A percentile compares a stretch with the other conserved stretches of the same genome.
Conservation (phyloP, 1,140 invertebrate genomes). For the Hetaerina americana region DNA sequence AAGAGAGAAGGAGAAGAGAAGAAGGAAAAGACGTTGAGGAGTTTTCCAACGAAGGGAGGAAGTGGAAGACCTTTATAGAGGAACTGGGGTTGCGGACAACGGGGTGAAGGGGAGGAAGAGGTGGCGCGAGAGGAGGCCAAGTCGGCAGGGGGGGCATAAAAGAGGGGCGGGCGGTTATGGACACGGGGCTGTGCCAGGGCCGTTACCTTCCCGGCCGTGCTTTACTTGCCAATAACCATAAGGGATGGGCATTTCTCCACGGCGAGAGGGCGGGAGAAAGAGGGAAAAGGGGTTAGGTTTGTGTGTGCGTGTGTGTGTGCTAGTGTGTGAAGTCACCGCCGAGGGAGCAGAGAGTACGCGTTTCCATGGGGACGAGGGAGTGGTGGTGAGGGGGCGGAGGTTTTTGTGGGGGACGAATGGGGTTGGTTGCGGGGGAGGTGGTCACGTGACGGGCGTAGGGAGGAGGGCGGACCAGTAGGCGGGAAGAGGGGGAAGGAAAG, state of each 20-base stretch:
- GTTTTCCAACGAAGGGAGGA: too few species aligned
- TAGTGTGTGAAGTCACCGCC: too few species aligned
- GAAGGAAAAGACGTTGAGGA: too few species aligned
- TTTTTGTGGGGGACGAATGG: too few species aligned
- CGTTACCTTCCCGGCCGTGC: neutral
- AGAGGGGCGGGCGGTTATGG: neutral
- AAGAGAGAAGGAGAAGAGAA: too few species aligned
- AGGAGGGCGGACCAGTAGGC: too few species aligned
- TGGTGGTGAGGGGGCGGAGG: too few species aligned
- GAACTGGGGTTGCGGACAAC: too few species aligned
- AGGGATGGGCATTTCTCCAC: neutral
- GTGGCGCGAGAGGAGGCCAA: neutral
- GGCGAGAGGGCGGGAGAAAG: neutral
- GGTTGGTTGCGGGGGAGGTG: too few species aligned
- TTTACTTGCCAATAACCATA: slow-evolving; percentile 6
- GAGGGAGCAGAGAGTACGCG: too few species aligned
- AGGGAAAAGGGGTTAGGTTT: neutral
- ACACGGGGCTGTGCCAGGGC: neutral
- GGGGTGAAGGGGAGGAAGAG: neutral
- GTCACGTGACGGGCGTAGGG: too few species aligned
- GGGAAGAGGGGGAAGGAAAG: too few species aligned
- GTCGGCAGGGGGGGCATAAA: neutral
- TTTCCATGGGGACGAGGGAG: neutral
- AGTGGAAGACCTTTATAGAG: neutral
- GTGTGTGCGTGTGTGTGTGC: neutral